phyloP scores from a whole-genome alignment of 2,797 vertebrate genomes.

The Zalophus californianus region DNA sequence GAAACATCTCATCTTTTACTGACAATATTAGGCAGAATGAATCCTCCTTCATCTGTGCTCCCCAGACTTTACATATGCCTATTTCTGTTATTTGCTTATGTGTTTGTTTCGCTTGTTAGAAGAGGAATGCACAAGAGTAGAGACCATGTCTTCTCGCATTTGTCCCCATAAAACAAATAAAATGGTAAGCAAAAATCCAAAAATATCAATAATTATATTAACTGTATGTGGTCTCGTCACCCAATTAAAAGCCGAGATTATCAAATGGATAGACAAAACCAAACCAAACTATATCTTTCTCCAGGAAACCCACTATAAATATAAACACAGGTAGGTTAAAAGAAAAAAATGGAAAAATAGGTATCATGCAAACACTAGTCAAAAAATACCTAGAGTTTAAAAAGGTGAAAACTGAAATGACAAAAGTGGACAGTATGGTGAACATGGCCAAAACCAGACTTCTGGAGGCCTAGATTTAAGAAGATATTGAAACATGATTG shows the following conservation, averaged over 20 bases:
- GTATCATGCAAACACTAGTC: background rate
- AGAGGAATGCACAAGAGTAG: constrained; percentile 5
- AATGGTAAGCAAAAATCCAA: background rate
- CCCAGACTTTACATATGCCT: background rate
- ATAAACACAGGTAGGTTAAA: background rate
- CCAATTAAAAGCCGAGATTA: background rate
- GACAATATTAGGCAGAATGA: background rate
- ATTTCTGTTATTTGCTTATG: constrained; percentile 3
- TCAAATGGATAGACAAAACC: constrained; percentile 12
- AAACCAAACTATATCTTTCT: constrained; percentile 24
- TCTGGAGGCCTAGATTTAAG: background rate
- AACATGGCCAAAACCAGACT: background rate
- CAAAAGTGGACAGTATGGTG: background rate
- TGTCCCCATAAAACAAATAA: background rate
- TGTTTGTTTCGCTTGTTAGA: background rate
- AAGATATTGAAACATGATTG: background rate
- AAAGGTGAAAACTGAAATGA: background rate
- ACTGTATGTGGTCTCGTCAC: background rate
- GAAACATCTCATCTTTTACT: constrained; percentile 31
- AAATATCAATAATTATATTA: constrained; percentile 34
- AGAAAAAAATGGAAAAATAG: background rate
- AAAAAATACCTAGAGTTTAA: background rate
- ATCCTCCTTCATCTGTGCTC: background rate
- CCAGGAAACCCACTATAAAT: background rate
- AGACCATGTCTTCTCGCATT: background rate